These are phyloP conservation scores for Hippopotamus amphibius DNA, from an alignment of 2,113 vertebrate species.

Conservation along the genomic window DNA sequence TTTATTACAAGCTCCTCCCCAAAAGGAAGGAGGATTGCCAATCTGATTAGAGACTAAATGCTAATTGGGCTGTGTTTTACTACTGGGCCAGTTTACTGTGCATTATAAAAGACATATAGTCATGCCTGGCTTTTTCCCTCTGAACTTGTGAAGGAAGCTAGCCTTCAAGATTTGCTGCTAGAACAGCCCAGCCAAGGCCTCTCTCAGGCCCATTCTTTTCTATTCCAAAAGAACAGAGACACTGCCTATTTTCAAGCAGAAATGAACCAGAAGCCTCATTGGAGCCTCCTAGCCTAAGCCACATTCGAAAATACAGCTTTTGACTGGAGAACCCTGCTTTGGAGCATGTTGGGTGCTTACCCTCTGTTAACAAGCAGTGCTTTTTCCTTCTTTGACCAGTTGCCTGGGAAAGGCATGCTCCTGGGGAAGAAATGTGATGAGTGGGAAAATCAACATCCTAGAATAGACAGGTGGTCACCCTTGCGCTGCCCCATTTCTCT, in stretches of 20 bases:
- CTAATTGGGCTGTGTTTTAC: not conserved
- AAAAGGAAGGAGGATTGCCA: not conserved
- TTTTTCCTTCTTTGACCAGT: not conserved
- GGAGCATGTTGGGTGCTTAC: not conserved
- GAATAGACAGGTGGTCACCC: not conserved
- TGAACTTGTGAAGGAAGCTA: not conserved
- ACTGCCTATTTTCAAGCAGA: not conserved
- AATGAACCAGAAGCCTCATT: slow-evolving; percentile 19
- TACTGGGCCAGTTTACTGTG: not conserved
- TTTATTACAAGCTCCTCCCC: not conserved
- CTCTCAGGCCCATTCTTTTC: not conserved
- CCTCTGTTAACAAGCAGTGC: not conserved
- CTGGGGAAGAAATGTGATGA: not conserved
- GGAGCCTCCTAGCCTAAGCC: not conserved
- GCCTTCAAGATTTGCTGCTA: not conserved
- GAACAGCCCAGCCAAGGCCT: not conserved
- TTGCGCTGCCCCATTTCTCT: not conserved
- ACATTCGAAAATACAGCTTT: slow-evolving; percentile 1
- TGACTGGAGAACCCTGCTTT: not conserved
- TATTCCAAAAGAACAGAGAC: not conserved
- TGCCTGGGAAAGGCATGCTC: not conserved
- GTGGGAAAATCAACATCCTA: not conserved
- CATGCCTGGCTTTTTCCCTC: not conserved
- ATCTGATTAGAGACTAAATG: not conserved
- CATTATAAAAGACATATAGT: not conserved